Evolutionary conservation across 1,140 invertebrate genomes (phyloP).

Genomic region (Ptiloglossa arizonensis): DNA sequence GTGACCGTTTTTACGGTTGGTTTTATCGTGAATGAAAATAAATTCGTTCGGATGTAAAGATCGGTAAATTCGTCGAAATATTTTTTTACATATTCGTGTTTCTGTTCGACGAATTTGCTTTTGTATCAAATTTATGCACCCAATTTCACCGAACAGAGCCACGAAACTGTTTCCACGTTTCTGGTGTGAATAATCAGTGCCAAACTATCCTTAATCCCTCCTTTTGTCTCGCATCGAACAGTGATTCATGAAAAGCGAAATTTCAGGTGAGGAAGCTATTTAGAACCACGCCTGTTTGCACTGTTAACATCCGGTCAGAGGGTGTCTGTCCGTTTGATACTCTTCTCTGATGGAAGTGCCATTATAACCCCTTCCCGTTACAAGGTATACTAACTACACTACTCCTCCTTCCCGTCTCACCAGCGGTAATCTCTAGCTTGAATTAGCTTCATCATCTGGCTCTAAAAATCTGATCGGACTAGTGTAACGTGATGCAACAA

Average conservation of each 20-base stretch:
- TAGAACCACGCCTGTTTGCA: slow-evolving; percentile 26
- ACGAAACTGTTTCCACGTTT: not conserved
- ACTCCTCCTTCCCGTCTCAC: not conserved
- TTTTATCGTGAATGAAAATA: no score
- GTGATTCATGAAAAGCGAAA: not conserved
- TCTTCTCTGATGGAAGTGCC: slow-evolving; percentile 23
- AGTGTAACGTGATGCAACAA: no score
- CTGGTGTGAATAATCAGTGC: not conserved
- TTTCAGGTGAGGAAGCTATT: slow-evolving; percentile 6
- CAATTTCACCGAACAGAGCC: no score
- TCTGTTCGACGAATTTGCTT: no score
- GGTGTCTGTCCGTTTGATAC: slow-evolving; percentile 2
- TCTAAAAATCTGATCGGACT: not conserved
- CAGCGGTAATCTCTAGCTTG: no score
- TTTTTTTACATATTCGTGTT: no score
- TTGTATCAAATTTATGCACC: no score
- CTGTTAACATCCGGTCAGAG: slow-evolving; percentile 25
- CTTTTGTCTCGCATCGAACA: slow-evolving; percentile 7
- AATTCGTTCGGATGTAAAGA: no score
- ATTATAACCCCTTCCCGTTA: slow-evolving; percentile 17
- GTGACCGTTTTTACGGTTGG: no score
- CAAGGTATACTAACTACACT: not conserved
- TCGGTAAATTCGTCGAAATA: no score
- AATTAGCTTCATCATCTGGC: no score
- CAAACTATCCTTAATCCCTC: not conserved